Conservation (phyloP, 2,113 vertebrate genomes). For the Equus przewalskii region DNA sequence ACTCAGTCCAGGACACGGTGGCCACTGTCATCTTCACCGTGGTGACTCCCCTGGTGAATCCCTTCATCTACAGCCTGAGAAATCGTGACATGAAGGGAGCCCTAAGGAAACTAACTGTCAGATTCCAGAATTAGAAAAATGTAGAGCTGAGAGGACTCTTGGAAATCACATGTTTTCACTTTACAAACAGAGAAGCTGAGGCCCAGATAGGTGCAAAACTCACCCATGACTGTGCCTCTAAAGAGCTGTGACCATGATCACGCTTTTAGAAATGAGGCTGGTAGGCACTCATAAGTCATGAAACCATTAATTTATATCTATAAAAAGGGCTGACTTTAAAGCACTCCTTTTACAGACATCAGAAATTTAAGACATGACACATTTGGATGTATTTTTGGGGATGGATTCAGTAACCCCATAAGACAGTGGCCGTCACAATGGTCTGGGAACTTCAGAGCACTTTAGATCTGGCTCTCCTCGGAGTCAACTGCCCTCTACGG, state of each 20-base stretch:
- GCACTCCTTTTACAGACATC: background rate
- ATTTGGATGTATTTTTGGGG: background rate
- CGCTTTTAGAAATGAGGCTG: background rate
- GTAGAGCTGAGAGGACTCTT: background rate
- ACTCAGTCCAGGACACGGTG: background rate
- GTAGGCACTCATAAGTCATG: background rate
- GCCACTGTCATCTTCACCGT: slow-evolving; percentile 70
- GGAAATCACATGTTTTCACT: background rate
- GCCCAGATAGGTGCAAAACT: background rate
- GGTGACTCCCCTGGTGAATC: slow-evolving; percentile 65
- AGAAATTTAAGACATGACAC: background rate
- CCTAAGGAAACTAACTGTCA: slow-evolving; percentile 37
- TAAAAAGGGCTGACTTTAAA: background rate
- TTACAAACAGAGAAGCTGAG: background rate
- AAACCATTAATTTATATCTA: background rate
- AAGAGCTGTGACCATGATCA: background rate
- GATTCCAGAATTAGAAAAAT: background rate
- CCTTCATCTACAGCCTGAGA: slow-evolving; percentile 73
- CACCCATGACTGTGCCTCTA: background rate
- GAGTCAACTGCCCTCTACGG: background rate
- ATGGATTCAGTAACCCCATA: background rate
- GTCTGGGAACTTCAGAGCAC: background rate
- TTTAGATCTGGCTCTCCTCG: background rate
- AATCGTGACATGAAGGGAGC: slow-evolving; percentile 68
- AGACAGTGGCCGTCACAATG: background rate